Evolutionary conservation across 23 tunicate species (phyloP).

Genomic region (Styela plicata): DNA sequence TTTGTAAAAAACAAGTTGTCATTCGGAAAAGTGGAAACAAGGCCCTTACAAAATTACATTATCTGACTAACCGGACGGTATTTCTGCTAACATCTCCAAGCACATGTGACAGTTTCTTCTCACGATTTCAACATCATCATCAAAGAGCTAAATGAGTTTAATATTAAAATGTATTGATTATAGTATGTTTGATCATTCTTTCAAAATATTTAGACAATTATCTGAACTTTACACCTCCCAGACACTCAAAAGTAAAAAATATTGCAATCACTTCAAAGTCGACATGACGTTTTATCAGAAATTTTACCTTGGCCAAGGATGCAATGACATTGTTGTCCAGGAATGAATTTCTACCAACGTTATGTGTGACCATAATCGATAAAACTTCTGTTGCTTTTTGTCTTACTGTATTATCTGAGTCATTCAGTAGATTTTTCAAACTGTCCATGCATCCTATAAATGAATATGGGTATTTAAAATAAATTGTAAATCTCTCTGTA

Average conservation of each 20-base stretch:
- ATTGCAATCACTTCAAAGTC: too few relatives aligned
- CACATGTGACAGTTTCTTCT: conserved; percentile 72
- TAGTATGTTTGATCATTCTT: too few relatives aligned
- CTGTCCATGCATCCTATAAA: conserved; percentile 70
- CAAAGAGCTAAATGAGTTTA: conserved; percentile 81
- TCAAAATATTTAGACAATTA: too few relatives aligned
- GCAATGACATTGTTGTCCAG: conserved; percentile 54
- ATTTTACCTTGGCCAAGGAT: conserved; percentile 52
- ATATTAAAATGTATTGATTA: too few relatives aligned
- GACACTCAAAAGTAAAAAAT: too few relatives aligned
- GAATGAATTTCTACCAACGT: conserved; percentile 66
- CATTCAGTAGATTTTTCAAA: conserved; percentile 54
- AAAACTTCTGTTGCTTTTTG: conserved; percentile 74
- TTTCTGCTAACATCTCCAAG: conserved; percentile 48
- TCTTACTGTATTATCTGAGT: conserved; percentile 70
- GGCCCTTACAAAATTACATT: too few relatives aligned
- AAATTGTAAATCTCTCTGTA: too few relatives aligned
- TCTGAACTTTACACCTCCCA: too few relatives aligned
- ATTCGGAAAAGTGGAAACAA: too few relatives aligned
- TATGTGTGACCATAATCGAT: conserved; percentile 61
- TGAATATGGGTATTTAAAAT: too few relatives aligned
- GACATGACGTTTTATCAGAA: too few relatives aligned
- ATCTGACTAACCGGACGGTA: conserved; percentile 55
- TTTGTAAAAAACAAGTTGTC: too few relatives aligned
- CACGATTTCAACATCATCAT: conserved; percentile 82